Conservation (phyloP, 2,797 vertebrate genomes). For the Orestias chungarensis region DNA sequence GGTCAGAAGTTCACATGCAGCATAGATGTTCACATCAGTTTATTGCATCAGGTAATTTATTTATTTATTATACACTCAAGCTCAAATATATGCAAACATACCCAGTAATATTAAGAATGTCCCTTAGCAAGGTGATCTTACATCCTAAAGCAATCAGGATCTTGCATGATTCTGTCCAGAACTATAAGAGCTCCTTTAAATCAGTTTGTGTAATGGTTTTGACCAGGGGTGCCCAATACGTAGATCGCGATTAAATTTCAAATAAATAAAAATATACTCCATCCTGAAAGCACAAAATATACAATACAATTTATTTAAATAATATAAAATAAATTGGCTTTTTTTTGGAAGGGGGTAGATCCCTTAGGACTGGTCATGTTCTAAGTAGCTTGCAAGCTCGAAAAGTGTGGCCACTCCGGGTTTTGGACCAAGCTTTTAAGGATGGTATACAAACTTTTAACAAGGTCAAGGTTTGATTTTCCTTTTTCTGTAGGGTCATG, state of each 20-base stretch:
- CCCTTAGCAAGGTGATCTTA: not conserved
- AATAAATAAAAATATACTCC: too few relatives aligned
- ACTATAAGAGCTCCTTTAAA: not conserved
- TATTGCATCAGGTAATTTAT: not conserved
- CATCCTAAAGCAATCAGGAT: not conserved
- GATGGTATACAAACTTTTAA: not conserved
- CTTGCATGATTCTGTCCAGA: not conserved
- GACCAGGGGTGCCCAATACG: too few relatives aligned
- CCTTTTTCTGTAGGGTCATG: not conserved
- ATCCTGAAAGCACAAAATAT: too few relatives aligned
- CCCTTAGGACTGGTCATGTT: too few relatives aligned
- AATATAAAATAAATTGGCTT: too few relatives aligned
- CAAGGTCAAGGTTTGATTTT: not conserved
- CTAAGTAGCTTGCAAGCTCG: too few relatives aligned
- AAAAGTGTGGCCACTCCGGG: too few relatives aligned
- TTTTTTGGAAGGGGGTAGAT: too few relatives aligned
- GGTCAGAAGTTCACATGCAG: slow-evolving; percentile 19
- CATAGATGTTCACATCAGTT: not conserved
- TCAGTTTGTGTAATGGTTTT: not conserved
- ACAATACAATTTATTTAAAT: too few relatives aligned
- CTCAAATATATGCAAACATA: not conserved
- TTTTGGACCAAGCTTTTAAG: not conserved
- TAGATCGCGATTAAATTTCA: too few relatives aligned
- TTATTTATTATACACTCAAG: not conserved
- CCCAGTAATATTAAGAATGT: not conserved